These are phyloP conservation scores for Mantis religiosa DNA, from an alignment of 2,888 invertebrate species.

Conservation along the genomic window DNA sequence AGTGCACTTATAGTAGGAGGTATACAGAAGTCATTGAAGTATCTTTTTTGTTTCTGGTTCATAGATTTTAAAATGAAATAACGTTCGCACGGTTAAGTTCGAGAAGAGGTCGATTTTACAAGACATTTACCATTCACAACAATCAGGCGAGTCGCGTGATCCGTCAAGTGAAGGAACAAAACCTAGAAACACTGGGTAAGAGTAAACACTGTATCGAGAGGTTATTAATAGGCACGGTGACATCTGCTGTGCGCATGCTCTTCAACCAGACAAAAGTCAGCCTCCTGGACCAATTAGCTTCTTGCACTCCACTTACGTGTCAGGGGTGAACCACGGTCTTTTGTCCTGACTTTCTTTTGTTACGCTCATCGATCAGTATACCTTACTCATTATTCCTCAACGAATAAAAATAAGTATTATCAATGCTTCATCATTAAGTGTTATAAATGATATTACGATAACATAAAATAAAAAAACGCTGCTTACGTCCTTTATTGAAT, in stretches of 20 bases:
- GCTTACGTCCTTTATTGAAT: no score
- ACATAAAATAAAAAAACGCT: no score
- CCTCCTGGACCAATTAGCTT: not conserved
- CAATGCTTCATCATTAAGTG: no score
- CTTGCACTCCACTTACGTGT: not conserved
- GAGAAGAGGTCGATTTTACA: not conserved
- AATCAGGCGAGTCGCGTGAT: not conserved
- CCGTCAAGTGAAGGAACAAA: not conserved
- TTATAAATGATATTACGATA: no score
- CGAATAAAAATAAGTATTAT: no score
- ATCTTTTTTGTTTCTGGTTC: not conserved
- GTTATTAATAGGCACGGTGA: not conserved
- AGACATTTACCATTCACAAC: not conserved
- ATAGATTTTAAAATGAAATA: not conserved
- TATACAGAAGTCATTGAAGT: not conserved
- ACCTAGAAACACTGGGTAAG: not conserved
- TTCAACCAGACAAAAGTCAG: not conserved
- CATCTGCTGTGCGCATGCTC: not conserved
- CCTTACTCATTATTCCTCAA: no score
- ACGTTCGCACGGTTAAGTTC: not conserved
- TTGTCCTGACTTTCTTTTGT: not conserved
- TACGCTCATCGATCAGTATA: not conserved
- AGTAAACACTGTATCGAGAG: not conserved
- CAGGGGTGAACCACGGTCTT: not conserved
- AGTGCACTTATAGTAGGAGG: not conserved